phyloP scores from a whole-genome alignment of 2,888 invertebrate genomes.

The Drosophila picticornis region DNA sequence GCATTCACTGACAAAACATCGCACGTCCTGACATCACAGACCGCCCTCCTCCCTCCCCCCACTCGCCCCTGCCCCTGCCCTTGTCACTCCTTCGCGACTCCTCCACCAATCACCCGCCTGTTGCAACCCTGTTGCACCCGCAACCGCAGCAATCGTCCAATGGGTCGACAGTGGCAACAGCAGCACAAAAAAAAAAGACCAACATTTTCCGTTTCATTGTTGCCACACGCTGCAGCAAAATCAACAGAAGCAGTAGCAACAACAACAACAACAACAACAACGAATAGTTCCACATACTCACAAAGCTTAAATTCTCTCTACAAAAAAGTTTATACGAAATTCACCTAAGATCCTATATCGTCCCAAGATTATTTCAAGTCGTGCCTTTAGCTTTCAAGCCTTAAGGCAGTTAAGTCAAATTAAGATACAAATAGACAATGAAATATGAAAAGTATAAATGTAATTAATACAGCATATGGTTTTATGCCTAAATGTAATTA shows the following conservation, averaged over 20 bases:
- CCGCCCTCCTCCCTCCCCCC: not conserved
- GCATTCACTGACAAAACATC: slow-evolving; percentile 72
- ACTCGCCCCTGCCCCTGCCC: not conserved
- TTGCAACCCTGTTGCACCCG: slow-evolving; percentile 34
- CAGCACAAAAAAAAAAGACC: slow-evolving; percentile 58
- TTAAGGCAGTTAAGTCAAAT: not conserved
- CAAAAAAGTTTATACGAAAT: not conserved
- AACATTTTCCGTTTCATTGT: slow-evolving; percentile 78
- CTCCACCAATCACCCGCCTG: not conserved
- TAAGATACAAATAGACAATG: not conserved
- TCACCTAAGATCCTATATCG: not conserved
- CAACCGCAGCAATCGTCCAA: slow-evolving; percentile 63
- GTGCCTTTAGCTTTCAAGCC: not conserved
- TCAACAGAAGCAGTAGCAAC: slow-evolving; percentile 1
- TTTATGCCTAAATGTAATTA: not conserved
- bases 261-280: slow-evolving; percentile 12
- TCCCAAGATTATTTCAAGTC: not conserved
- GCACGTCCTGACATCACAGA: slow-evolving; percentile 33
- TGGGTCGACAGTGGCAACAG: slow-evolving; percentile 40
- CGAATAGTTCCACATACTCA: slow-evolving; percentile 40
- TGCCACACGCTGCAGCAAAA: slow-evolving; percentile 39
- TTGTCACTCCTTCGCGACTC: not conserved
- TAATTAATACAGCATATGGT: not conserved
- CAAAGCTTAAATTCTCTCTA: not conserved
- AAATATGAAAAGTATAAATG: not conserved